These are phyloP conservation scores for Pluvianellus socialis DNA, from an alignment of 2,113 vertebrate species.

Conservation along the genomic window DNA sequence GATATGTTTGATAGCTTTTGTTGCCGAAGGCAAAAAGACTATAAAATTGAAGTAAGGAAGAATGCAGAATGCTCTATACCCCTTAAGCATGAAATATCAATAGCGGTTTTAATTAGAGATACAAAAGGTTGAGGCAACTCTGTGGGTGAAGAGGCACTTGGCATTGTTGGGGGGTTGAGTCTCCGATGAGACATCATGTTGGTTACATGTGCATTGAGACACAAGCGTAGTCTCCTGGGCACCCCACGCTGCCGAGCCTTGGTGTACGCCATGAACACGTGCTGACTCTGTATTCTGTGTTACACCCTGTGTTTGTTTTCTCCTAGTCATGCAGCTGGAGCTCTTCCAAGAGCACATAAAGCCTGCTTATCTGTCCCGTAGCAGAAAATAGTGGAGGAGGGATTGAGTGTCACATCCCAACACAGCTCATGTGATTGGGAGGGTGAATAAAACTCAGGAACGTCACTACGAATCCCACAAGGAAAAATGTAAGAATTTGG, in stretches of 20 bases:
- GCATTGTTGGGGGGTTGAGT: not conserved
- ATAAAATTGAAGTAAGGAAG: not conserved
- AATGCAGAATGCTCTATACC: not conserved
- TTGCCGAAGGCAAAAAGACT: not conserved
- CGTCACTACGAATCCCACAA: not conserved
- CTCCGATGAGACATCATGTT: not conserved
- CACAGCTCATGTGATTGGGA: not conserved
- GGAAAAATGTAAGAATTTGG: not conserved
- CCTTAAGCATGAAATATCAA: not conserved
- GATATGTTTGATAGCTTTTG: not conserved
- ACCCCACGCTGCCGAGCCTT: accelerated
- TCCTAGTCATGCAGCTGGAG: not conserved
- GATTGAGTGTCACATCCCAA: not conserved
- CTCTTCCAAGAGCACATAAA: not conserved
- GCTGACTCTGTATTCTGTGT: not conserved
- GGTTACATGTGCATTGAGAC: accelerated
- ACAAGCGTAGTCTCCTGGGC: accelerated
- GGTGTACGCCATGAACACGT: accelerated
- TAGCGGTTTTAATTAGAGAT: not conserved
- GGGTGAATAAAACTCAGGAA: not conserved
- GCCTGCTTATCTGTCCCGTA: not conserved
- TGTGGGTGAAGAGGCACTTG: not conserved
- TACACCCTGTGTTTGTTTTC: not conserved
- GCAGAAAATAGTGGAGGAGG: not conserved
- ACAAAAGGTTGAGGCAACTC: not conserved